Evolutionary conservation across 64 coral and sea anemone genomes (phyloP), one percentile per base, ranked within the genome.

Genomic region (Pocillopora verrucosa): DNA sequence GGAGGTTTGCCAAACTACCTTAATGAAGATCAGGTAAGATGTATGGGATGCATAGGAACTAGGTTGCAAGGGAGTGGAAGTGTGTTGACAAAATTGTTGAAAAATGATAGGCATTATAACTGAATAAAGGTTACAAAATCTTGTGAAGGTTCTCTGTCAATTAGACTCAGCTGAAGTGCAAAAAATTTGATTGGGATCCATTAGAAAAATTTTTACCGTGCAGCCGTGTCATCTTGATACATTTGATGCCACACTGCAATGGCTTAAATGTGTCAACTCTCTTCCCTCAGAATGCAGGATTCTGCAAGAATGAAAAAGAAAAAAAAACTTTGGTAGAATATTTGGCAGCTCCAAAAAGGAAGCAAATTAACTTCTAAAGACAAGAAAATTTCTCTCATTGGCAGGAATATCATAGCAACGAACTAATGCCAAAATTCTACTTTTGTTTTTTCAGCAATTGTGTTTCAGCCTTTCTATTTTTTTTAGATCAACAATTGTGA

Each of bases 1-100:
- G 97, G 97, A 58, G 97, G 97, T 69, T 87, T 99, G 60, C 97
- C 97, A 69, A 99, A 99, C 79, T 99, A 99, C 88, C 91, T 99
- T 2, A 99, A 90, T 89, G 97, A 99, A 93, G 97, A 99, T 76
- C 97, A 99, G 94, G 97, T 99, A 79, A 87, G n/a, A 20, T 26
- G 36, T 13, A 7, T 9, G 59, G 60, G 5, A 36, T 5, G 30
- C 14, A 34, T 13, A 12, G 15, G 58, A 41, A 78, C 17, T 6
- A 36, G 11, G 6, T 78, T 13, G 51, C 58, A 16, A 36, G 60
- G 30, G 36, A 22, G 6, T 70, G 19, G 41, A 11, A n/a, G 67
- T 70, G 22, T 24, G 67, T n/a, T 1, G 67, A 70, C 6, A 70
- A 70, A 25, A 70, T 11, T n/a, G 22, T 70, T n/a, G 25, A 24